A percentile compares a stretch with the other conserved stretches of the same genome.
Conservation (phyloP, 1,140 invertebrate species). For the Oreohelix idahoensis region DNA sequence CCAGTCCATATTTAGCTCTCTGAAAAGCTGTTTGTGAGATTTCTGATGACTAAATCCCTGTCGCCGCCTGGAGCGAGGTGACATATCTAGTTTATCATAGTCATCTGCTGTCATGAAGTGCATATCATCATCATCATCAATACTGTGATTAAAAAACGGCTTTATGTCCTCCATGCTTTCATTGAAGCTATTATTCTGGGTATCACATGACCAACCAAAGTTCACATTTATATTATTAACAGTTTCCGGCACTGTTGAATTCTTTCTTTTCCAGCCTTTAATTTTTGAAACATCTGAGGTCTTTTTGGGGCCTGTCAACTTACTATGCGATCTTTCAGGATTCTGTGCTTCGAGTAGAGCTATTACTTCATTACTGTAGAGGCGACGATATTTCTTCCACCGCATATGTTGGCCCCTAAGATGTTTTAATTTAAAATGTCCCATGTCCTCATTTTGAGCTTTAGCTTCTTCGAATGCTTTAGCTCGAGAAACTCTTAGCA, state of each 20-base stretch:
- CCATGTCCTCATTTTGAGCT: slow-evolving; percentile 22
- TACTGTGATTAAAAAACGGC: neutral
- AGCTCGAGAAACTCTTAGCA: slow-evolving; percentile 46
- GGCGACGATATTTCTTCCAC: slow-evolving; percentile 60
- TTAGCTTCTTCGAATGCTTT: slow-evolving; percentile 47
- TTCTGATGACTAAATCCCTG: slow-evolving; percentile 44
- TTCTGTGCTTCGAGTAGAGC: slow-evolving; percentile 44
- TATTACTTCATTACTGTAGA: slow-evolving; percentile 58
- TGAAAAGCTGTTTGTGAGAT: slow-evolving; percentile 49
- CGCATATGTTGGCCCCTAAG: slow-evolving; percentile 64
- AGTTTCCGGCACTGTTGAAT: neutral
- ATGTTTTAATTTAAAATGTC: slow-evolving; percentile 51
- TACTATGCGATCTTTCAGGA: slow-evolving; percentile 24
- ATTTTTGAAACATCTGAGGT: slow-evolving; percentile 66
- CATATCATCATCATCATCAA: neutral
- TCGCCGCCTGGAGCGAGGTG: slow-evolving; percentile 35
- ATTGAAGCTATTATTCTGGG: neutral
- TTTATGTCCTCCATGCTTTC: neutral
- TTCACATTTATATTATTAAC: neutral
- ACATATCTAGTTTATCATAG: neutral
- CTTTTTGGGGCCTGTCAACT: slow-evolving; percentile 47
- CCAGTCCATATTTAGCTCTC: slow-evolving; percentile 47
- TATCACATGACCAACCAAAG: neutral
- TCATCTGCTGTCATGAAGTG: neutral
- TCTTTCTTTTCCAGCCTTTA: slow-evolving; percentile 66